Percentiles rank a stretch among this genome's conserved stretches.
These are phyloP conservation scores for Athene noctua DNA, from an alignment of 2,113 vertebrate species.

Conservation along the genomic window DNA sequence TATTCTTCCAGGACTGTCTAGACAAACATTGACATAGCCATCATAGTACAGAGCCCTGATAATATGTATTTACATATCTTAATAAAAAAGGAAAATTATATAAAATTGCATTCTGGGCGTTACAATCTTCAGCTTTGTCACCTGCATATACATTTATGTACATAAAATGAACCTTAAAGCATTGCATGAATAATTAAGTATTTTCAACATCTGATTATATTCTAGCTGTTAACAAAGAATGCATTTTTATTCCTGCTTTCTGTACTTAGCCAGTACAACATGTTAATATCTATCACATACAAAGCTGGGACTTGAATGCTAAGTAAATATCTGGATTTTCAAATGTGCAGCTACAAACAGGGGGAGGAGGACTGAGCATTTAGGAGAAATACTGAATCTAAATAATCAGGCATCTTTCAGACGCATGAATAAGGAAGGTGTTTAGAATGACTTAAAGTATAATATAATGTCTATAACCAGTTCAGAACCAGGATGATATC, in stretches of 20 bases:
- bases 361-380: background rate
- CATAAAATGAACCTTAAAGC: background rate
- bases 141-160: background rate
- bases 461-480: background rate
- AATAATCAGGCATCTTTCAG: background rate
- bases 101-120: background rate
- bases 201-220: background rate
- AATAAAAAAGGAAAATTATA: background rate
- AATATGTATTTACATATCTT: background rate
- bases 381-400: background rate
- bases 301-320: background rate
- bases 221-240: background rate
- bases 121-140: background rate
- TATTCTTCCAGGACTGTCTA: conserved; percentile 33
- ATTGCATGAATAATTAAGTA: background rate
- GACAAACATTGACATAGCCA: conserved; percentile 18
- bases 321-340: background rate
- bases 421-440: background rate
- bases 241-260: background rate
- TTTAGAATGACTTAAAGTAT: background rate
- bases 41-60: background rate
- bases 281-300: background rate
- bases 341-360: background rate
- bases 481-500: background rate
- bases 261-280: background rate